Conservation (phyloP, 2,797 vertebrate species). For the Pelobates cultripes region DNA sequence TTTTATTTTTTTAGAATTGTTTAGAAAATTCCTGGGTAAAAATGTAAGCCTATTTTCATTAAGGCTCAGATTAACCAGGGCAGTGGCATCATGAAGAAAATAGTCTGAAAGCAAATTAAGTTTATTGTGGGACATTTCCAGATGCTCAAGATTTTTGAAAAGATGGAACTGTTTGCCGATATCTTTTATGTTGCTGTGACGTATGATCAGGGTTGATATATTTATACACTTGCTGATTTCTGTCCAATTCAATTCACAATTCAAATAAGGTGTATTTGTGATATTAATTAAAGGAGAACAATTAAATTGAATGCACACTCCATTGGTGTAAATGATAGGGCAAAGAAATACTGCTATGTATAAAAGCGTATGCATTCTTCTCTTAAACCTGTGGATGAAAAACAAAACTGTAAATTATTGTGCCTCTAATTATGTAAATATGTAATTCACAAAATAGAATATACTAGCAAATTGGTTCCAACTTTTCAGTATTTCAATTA, state of each 20-base stretch:
- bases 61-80: constrained; percentile 42
- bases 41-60: constrained; percentile 46
- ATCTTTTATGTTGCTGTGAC: background rate
- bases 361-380: constrained; percentile 9
- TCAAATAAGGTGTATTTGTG: too few species aligned
- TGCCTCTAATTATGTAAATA: too few species aligned
- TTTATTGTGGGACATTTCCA: constrained; percentile 54
- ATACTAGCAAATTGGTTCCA: too few species aligned
- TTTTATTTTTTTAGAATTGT: background rate
- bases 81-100: constrained; percentile 10
- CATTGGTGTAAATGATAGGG: background rate
- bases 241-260: background rate
- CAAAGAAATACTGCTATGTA: background rate
- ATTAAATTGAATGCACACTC: background rate
- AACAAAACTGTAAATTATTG: too few species aligned
- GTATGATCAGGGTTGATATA: background rate
- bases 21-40: constrained; percentile 37
- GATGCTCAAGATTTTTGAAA: background rate
- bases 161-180: background rate
- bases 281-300: background rate
- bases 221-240: background rate
- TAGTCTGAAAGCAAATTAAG: constrained; percentile 23
- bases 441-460: too few species aligned
- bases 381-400: background rate
- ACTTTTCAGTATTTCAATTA: too few species aligned